Evolutionary conservation across 2,113 vertebrate species (phyloP), one percentile per base, ranked within the genome.

Genomic region (Bagarius yarrelli): DNA sequence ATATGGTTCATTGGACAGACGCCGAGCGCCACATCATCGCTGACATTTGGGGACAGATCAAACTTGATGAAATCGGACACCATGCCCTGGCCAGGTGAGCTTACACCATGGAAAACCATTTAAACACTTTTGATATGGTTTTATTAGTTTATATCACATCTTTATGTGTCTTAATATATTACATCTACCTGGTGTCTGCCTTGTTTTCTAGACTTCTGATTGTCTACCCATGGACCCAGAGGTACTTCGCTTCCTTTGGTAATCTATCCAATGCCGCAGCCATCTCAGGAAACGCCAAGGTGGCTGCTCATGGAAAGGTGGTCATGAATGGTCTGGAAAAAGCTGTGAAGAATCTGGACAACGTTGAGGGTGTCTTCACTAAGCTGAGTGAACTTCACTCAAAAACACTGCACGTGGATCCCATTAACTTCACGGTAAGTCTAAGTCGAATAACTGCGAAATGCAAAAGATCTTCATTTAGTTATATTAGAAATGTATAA

Each of bases 241-340:
- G 93, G 79, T 95, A 96, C 85, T 95, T 96, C 86, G 84, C 89
- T 21, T 88, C 92, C 74, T 94, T 94, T 0, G 92, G 87, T 18
- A 88, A 94, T 69, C 85, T 94, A 79, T 90, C 89, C 87, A 84
- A 79, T 1, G 90, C 92, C 76, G 94, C 93, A 0, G 67, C 79
- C n/a, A 88, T 83, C 89, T 92, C 80, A 72, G 93, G 74, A 79
- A 86, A 69, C 73, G 23, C 27, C 91, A 95, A 0, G 92, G 95
- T 84, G 78, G 85, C 86, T 16, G 71, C 50, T 34, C 88, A 89
- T 47, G 88, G 88, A 2, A 83, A 44, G 16, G 67, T 67, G 2
- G 83, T 90, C 57, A 34, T 87, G 34, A 47, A 61, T 6, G 87
- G 84, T 18, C 32, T 90, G 66, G 81, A 44, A 19, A 81, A 76